These are phyloP conservation scores for Setophaga kirtlandii DNA, from an alignment of 2,113 vertebrate genomes.

Conservation along the genomic window DNA sequence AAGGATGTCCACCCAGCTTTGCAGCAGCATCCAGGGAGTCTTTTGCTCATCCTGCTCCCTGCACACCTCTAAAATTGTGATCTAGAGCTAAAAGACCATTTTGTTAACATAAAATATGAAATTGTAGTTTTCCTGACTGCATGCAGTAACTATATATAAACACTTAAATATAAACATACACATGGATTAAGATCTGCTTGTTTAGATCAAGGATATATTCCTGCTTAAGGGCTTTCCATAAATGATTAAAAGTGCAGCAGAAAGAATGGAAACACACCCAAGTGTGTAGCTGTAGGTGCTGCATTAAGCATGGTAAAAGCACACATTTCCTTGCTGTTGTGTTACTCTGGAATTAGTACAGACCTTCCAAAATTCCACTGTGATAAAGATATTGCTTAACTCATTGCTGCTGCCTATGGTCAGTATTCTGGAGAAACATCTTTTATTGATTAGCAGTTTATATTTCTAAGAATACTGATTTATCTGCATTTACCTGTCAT, in stretches of 20 bases:
- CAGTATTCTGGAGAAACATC: not conserved
- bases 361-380: not conserved
- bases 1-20: not conserved
- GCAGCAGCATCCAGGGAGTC: not conserved
- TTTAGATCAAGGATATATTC: not conserved
- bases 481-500: not conserved
- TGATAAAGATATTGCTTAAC: not conserved
- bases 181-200: not conserved
- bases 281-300: not conserved
- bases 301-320: not conserved
- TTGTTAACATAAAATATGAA: not conserved
- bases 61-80: not conserved
- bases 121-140: not conserved
- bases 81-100: not conserved
- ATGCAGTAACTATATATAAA: not conserved
- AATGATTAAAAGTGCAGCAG: not conserved
- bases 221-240: not conserved
- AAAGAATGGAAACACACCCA: not conserved
- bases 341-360: slow-evolving; percentile 27
- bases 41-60: not conserved
- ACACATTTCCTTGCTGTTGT: not conserved
- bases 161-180: not conserved
- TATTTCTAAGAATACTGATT: not conserved
- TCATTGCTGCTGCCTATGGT: not conserved
- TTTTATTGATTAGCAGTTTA: not conserved